Conservation (phyloP, 2,797 vertebrate species). For the Uromys caudimaculatus region DNA sequence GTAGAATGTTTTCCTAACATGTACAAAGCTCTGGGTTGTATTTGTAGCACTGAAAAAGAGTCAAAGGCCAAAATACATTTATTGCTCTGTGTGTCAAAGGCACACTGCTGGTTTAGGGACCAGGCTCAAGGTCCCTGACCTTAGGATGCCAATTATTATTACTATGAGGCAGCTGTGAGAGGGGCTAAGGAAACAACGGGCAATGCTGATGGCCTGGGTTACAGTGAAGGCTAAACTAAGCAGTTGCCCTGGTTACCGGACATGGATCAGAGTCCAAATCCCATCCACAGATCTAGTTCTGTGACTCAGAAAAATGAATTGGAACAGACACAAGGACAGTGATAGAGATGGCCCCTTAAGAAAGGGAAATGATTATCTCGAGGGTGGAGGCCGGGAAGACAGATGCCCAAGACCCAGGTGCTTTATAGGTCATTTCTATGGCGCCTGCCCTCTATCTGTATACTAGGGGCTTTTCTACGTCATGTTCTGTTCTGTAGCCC, state of each 20-base stretch:
- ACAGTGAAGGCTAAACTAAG: not conserved
- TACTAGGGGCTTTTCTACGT: not conserved
- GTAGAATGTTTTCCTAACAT: not conserved
- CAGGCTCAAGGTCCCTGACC: not conserved
- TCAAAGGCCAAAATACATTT: not conserved
- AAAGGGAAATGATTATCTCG: not conserved
- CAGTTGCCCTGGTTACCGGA: not conserved
- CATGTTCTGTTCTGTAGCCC: not conserved
- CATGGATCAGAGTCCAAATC: not conserved
- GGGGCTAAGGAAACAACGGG: not conserved
- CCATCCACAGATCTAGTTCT: not conserved
- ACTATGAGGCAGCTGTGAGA: not conserved
- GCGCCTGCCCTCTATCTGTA: not conserved
- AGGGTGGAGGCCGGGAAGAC: not conserved
- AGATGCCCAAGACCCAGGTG: not conserved
- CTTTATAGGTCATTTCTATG: not conserved
- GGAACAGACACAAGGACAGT: not conserved
- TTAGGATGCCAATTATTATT: not conserved
- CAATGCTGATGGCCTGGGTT: too few species aligned
- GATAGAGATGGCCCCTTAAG: not conserved
- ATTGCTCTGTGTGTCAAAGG: not conserved
- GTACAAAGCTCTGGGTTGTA: not conserved
- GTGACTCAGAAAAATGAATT: not conserved
- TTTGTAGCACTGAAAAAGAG: not conserved
- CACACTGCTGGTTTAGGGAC: not conserved